phyloP scores from a whole-genome alignment of 2,888 invertebrate species.

The Timandra comae region DNA sequence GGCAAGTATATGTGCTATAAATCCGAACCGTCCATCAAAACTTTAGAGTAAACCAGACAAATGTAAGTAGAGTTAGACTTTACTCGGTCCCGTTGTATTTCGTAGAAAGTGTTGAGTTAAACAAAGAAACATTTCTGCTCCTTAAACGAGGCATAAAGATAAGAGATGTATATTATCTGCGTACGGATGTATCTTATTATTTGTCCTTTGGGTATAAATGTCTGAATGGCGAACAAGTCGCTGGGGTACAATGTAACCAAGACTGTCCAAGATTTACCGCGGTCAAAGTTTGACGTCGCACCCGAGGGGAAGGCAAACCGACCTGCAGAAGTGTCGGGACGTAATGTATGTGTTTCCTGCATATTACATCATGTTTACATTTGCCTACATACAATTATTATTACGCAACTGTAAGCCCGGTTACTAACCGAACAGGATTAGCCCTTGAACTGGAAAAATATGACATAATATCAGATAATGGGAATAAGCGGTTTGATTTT shows the following conservation, averaged over 20 bases:
- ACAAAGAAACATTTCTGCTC: too few relatives aligned
- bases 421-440: too few relatives aligned
- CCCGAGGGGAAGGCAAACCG: constrained; percentile 30
- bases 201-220: constrained; percentile 33
- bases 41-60: too few relatives aligned
- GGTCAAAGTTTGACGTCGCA: constrained; percentile 51
- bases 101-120: too few relatives aligned
- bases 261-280: constrained; percentile 45
- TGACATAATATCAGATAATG: too few relatives aligned
- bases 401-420: constrained; percentile 11
- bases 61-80: too few relatives aligned
- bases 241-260: constrained; percentile 36
- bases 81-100: too few relatives aligned
- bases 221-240: constrained; percentile 45
- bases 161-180: constrained; percentile 4
- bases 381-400: constrained; percentile 2
- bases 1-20: too few relatives aligned
- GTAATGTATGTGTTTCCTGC: constrained; percentile 6
- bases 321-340: constrained; percentile 15
- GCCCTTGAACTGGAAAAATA: too few relatives aligned
- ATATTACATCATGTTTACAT: constrained; percentile 1
- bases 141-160: too few relatives aligned
- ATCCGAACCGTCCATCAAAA: too few relatives aligned
- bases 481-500: too few relatives aligned
- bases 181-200: constrained; percentile 34